Evolutionary conservation across 2,888 invertebrate genomes (phyloP).

Genomic region (Temnothorax unifasciatus): DNA sequence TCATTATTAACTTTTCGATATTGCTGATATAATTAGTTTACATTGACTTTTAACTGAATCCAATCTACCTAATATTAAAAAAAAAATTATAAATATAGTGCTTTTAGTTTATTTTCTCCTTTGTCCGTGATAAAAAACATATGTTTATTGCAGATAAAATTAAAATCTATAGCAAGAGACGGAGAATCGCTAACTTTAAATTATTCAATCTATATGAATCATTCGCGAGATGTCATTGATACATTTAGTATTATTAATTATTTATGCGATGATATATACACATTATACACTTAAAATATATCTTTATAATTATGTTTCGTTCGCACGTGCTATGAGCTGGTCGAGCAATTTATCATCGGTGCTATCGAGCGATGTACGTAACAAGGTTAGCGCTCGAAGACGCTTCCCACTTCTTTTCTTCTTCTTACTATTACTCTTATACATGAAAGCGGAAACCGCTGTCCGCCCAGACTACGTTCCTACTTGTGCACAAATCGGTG

Average conservation of each 20-base stretch:
- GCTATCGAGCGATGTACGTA: not conserved
- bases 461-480: not conserved
- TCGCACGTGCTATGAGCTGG: not conserved
- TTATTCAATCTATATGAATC: not conserved
- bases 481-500: not conserved
- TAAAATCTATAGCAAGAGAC: not conserved
- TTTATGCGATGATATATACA: no score
- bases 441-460: not conserved
- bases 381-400: not conserved
- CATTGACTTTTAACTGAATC: not conserved
- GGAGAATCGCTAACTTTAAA: not conserved
- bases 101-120: not conserved
- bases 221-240: not conserved
- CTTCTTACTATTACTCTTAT: conserved; percentile 1
- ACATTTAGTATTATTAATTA: not conserved
- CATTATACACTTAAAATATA: not conserved
- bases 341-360: not conserved
- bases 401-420: not conserved
- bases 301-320: not conserved
- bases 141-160: not conserved
- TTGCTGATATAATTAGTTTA: not conserved
- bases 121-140: not conserved
- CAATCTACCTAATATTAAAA: not conserved
- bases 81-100: not conserved
- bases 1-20: not conserved